Base-by-base conservation (phyloP, 2,113 vertebrate species). In the Poeciliopsis prolifica region DNA sequence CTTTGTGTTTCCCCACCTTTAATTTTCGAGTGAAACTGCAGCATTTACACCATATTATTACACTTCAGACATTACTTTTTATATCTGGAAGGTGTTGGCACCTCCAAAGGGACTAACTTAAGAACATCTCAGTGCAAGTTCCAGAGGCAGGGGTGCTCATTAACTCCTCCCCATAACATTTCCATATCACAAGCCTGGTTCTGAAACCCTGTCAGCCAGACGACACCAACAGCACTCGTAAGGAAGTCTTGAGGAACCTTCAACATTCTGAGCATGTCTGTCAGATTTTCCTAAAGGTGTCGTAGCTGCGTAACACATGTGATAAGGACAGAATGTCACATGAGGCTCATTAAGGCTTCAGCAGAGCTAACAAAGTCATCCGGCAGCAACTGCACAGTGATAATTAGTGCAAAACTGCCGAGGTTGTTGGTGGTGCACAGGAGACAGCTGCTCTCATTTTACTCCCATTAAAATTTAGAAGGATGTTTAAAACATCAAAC, bases 391-490 rank as follows among this genome's bases (percentile, higher is more conserved):
- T 35, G 61, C 26, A 77, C 70, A 58, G 69, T 80, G 61, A 74
- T 74, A 79, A 78, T 79, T 75, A 75, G 74, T 68, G 17, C 71
- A 40, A 77, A 62, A 73, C 54, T 26, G 28, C 6, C 51, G 3
- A 24, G 24, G 30, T 72, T 19, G 51, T 14, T 48, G 65, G 26
- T 24, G 29, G 17, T 69, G 63, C 31, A 67, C 10, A 77, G 44
- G 62, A 65, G 77, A 28, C 42, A 75, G 30, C 24, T 14, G 26
- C 10, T 40, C 33, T 44, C 28, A 7, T 78, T 77, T 78, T 61
- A n/a, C 31, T 68, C 40, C n/a, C 14, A 69, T 58, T 7, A 29
- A 10, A 31, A 61, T 0, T 40, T 4, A 3, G n/a, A 1, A 3
- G 17, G 0, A 31, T 14, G 61, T 14, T 40, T 22, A 0, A 62